Base-by-base conservation (phyloP, 2,113 vertebrate species). In the Hydropotes inermis region DNA sequence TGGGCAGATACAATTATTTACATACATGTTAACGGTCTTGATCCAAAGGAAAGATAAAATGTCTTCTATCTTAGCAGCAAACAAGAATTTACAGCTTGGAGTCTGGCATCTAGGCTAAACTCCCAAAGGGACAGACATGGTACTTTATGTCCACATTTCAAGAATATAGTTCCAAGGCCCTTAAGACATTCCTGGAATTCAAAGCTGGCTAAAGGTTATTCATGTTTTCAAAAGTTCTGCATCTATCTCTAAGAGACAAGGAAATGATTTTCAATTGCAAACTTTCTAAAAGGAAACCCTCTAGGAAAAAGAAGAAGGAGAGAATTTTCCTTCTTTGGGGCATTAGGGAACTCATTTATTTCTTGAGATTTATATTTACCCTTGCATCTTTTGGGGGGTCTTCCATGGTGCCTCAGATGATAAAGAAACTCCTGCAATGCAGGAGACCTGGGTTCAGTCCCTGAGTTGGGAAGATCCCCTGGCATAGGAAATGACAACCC, bases 11-110 rank as follows among this genome's bases (percentile, higher is more conserved):
- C 15, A 52, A 25, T n/a, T 12, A 88, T 13, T 70, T 89, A 52
- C 8, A 33, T 36, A n/a, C 13, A 52, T 95, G 28, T 25, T 89
- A 11, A 50, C 21, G 50, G 11, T 88, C 39, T 54, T 83, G 17
- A 86, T 61, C 12, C 39, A 79, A 89, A 89, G 7, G 16, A 50
- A 88, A 95, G 64, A 64, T 43, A 43, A 91, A 54, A 61, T 39
- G 67, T 76, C 13, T 60, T 28, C 2, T 67, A 45, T 47, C 14
- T 93, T 91, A 67, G 5, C 5, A 58, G 55, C 3, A 67, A 74
- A 50, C 21, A 81, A 79, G 33, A 88, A 70, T 17, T 10, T 60
- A 81, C 3, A 57, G 15, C 28, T 82, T 82, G 6, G 3, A 82
- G 11, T 21, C 33, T 28, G 47, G 47, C 55, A 64, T 23, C 16